phyloP scores from a whole-genome alignment of 2,113 vertebrate genomes.

The Trachemys scripta region DNA sequence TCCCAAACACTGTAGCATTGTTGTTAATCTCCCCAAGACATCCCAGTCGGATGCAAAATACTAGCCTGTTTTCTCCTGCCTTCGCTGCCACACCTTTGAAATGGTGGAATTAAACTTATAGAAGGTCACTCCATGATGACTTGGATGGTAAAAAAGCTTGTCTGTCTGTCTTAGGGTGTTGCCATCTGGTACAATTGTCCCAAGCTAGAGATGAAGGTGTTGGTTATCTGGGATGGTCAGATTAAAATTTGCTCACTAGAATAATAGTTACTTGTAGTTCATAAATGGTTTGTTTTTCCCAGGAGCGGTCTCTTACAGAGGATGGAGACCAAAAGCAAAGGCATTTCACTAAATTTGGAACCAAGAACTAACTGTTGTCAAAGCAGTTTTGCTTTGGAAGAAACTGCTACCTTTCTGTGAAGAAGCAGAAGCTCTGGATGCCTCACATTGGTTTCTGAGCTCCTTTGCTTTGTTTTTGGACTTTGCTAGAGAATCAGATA shows the following conservation, averaged over 20 bases:
- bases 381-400: constrained; percentile 18
- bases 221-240: not conserved
- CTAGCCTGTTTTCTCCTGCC: not conserved
- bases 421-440: not conserved
- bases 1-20: not conserved
- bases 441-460: not conserved
- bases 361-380: not conserved
- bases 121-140: not conserved
- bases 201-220: not conserved
- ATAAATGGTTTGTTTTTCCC: not conserved
- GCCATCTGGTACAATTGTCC: not conserved
- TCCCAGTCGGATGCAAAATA: not conserved
- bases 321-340: not conserved
- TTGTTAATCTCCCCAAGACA: not conserved
- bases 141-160: not conserved
- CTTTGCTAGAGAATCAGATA: not conserved
- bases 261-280: not conserved
- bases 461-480: constrained; percentile 33
- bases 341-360: not conserved
- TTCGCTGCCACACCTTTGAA: not conserved
- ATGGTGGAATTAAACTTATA: not conserved
- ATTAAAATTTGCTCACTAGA: not conserved
- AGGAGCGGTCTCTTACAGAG: not conserved
- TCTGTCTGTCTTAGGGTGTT: not conserved
- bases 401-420: not conserved